phyloP scores from a whole-genome alignment of 2,113 vertebrate species.

The Cynopterus brachyotis region DNA sequence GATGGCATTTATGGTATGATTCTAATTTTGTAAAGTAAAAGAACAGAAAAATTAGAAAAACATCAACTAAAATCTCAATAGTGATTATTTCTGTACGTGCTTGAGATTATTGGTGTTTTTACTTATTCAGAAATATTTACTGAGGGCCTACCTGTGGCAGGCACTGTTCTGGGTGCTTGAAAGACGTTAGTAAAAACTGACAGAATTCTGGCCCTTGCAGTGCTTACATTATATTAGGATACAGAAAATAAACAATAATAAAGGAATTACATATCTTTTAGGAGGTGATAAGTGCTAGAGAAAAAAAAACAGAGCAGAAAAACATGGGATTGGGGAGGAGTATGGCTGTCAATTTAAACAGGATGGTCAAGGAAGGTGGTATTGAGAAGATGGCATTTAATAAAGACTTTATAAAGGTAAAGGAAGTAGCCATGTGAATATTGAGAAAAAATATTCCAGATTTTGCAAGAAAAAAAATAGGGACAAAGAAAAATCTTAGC shows the following conservation, averaged over 20 bases:
- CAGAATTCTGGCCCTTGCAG: not conserved
- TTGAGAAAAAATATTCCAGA: not conserved
- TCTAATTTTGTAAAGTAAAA: not conserved
- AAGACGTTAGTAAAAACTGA: not conserved
- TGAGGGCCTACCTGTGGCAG: not conserved
- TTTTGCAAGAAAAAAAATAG: not conserved
- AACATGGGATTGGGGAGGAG: not conserved
- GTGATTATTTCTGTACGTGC: not conserved
- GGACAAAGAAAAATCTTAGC: not conserved
- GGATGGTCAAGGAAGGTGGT: not conserved
- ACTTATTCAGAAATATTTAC: not conserved
- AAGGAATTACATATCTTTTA: not conserved
- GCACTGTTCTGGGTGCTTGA: not conserved
- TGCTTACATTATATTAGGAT: not conserved
- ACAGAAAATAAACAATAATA: not conserved
- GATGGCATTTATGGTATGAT: not conserved
- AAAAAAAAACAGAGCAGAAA: not conserved
- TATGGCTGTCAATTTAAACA: not conserved
- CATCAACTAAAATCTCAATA: not conserved
- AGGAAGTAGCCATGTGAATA: not conserved
- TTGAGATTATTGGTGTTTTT: not conserved
- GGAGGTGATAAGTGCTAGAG: not conserved
- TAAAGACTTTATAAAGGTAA: not conserved
- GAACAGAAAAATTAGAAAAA: not conserved
- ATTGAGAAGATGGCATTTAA: not conserved